Conservation (phyloP, 2,113 vertebrate species). For the Tenrec ecaudatus region DNA sequence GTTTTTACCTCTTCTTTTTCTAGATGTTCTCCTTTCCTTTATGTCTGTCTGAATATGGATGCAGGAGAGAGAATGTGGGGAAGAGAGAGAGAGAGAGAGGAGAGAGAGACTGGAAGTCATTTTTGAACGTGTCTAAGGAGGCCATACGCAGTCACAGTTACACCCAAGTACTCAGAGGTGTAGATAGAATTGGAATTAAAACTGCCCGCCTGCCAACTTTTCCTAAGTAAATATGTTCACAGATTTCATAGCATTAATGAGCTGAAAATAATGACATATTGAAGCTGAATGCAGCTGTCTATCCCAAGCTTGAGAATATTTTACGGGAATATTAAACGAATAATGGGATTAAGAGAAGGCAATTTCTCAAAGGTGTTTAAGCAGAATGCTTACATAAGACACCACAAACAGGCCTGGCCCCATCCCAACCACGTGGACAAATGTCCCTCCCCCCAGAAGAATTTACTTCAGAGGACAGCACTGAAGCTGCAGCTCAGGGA, state of each 20-base stretch:
- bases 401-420: too few species aligned
- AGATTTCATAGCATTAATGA: slow-evolving; percentile 78
- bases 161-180: slow-evolving; percentile 57
- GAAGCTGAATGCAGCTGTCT: slow-evolving; percentile 58
- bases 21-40: slow-evolving; percentile 45
- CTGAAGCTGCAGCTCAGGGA: too few species aligned
- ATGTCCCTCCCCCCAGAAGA: too few species aligned
- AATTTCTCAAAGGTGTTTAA: slow-evolving; percentile 51
- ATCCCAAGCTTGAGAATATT: slow-evolving; percentile 58
- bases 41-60: slow-evolving; percentile 47
- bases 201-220: slow-evolving; percentile 69
- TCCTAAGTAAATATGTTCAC: slow-evolving; percentile 72
- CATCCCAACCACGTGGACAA: too few species aligned
- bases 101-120: neutral
- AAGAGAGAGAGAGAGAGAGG: neutral
- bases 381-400: slow-evolving; percentile 32
- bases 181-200: slow-evolving; percentile 63
- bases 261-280: slow-evolving; percentile 65
- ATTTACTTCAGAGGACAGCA: too few species aligned
- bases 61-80: neutral
- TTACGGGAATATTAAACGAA: slow-evolving; percentile 62
- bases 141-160: slow-evolving; percentile 67
- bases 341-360: slow-evolving; percentile 29
- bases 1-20: slow-evolving; percentile 65
- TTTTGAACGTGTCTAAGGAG: slow-evolving; percentile 58